Evolutionary conservation across 2,113 vertebrate genomes (phyloP).

Genomic region (Progne subis): DNA sequence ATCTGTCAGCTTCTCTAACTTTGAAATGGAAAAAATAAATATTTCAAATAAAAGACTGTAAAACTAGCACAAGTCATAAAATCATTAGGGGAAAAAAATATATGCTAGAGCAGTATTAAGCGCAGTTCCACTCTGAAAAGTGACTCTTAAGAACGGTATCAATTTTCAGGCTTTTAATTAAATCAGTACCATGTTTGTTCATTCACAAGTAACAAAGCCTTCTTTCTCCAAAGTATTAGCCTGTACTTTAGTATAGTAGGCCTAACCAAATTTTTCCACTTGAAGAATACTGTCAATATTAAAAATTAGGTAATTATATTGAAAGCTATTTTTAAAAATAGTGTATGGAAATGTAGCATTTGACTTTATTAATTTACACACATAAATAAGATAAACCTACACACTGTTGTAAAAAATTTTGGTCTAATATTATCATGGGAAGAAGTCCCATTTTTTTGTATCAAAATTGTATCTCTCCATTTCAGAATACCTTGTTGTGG

Average conservation of each 20-base stretch:
- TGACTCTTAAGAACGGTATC: not conserved
- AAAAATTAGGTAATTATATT: not conserved
- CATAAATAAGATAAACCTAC: not conserved
- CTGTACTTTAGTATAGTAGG: not conserved
- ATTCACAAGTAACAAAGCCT: slow-evolving; percentile 37
- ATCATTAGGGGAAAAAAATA: not conserved
- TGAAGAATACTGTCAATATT: not conserved
- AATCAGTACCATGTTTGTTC: slow-evolving; percentile 12
- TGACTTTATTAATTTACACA: not conserved
- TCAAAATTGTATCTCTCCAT: not conserved
- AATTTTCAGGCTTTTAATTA: slow-evolving; percentile 37
- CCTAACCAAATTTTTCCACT: not conserved
- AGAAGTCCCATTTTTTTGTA: not conserved
- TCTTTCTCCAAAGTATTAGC: slow-evolving; percentile 4
- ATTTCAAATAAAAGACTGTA: not conserved
- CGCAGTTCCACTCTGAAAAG: slow-evolving; percentile 39
- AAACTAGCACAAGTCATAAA: not conserved
- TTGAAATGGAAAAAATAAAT: not conserved
- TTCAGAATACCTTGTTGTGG: not conserved
- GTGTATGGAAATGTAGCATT: not conserved
- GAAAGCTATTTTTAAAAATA: not conserved
- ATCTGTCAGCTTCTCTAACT: not conserved
- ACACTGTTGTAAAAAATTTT: not conserved
- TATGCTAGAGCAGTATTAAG: not conserved
- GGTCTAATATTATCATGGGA: not conserved